phyloP scores from a whole-genome alignment of 2,113 vertebrate genomes.

The Clinocottus analis region DNA sequence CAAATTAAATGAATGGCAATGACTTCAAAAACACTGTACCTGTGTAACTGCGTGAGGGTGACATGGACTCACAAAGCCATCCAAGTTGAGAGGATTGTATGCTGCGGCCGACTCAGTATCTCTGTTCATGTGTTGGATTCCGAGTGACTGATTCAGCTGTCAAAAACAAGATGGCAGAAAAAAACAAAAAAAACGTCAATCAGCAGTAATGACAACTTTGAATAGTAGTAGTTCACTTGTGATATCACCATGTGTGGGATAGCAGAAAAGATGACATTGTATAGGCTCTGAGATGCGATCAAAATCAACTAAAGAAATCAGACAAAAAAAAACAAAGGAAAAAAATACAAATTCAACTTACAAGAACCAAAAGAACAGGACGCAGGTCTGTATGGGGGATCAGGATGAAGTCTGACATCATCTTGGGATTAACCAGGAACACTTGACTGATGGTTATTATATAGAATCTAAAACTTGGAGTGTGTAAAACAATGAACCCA shows the following conservation, averaged over 20 bases:
- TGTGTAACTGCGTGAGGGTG: constrained; percentile 54
- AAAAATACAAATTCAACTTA: constrained; percentile 76
- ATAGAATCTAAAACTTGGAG: constrained; percentile 48
- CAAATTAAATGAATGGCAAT: constrained; percentile 25
- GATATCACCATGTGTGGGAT: not conserved
- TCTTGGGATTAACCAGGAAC: constrained; percentile 78
- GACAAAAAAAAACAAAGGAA: constrained; percentile 10
- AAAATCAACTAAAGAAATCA: constrained; percentile 25
- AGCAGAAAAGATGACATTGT: not conserved
- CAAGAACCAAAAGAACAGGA: constrained; percentile 76
- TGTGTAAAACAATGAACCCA: constrained; percentile 61
- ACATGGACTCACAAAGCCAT: constrained; percentile 57
- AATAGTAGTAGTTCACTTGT: not conserved
- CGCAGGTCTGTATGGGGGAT: constrained; percentile 69
- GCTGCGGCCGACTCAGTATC: constrained; percentile 35
- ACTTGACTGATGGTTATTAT: constrained; percentile 64
- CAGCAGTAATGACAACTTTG: not conserved
- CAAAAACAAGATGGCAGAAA: constrained; percentile 44
- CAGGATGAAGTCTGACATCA: constrained; percentile 80
- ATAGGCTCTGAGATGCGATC: not conserved
- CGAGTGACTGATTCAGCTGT: constrained; percentile 61
- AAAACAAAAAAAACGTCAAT: constrained; percentile 17
- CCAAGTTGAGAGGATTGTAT: constrained; percentile 34
- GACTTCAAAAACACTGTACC: constrained; percentile 65
- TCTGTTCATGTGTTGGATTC: constrained; percentile 41